phyloP scores from a whole-genome alignment of 2,113 vertebrate species.

The Lipotes vexillifer region DNA sequence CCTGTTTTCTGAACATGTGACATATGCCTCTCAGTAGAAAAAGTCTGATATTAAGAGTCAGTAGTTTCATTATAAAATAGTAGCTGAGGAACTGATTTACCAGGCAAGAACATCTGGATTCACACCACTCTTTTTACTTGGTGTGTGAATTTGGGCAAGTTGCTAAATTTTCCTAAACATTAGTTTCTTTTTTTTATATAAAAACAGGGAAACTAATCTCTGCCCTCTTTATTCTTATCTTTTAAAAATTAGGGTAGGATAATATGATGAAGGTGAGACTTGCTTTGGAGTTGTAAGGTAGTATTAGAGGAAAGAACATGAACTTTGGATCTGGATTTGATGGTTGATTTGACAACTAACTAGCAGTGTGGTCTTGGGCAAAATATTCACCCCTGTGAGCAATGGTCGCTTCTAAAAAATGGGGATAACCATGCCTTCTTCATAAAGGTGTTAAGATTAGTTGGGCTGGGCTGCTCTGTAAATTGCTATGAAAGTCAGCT shows the following conservation, averaged over 20 bases:
- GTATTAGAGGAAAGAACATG: background rate
- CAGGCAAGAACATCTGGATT: background rate
- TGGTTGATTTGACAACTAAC: background rate
- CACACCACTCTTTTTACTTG: background rate
- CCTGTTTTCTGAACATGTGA: background rate
- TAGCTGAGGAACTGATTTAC: background rate
- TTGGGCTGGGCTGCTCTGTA: too few species aligned
- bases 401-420: background rate
- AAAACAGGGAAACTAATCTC: background rate
- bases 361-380: background rate
- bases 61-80: background rate
- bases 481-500: background rate
- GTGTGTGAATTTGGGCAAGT: background rate
- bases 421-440: background rate
- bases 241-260: background rate
- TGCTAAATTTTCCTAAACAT: background rate
- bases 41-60: background rate
- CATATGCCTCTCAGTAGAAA: background rate
- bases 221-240: background rate
- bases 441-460: background rate
- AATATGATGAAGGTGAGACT: background rate
- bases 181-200: background rate
- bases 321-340: background rate
- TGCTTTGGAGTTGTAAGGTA: background rate
- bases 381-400: background rate